Evolutionary conservation across 1,140 invertebrate species (phyloP).

Genomic region (Papilio helenus): DNA sequence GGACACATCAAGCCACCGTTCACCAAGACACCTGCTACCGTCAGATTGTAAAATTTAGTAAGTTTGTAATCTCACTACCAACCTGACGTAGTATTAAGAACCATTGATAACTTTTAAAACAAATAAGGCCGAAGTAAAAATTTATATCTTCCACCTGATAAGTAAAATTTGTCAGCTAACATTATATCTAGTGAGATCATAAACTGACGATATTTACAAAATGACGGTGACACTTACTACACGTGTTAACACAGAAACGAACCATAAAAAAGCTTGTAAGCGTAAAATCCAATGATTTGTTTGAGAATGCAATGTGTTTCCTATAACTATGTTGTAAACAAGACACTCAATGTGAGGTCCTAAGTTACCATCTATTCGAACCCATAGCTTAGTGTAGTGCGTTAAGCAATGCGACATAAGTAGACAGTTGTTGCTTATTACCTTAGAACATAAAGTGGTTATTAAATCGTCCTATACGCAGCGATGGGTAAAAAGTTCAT

Average conservation of each 20-base stretch:
- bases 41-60: background rate
- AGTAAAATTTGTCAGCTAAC: background rate
- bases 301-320: slow-evolving; percentile 17
- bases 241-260: slow-evolving; percentile 5
- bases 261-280: slow-evolving; percentile 28
- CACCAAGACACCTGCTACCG: background rate
- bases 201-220: background rate
- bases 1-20: background rate
- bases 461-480: slow-evolving; percentile 87
- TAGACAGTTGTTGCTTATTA: slow-evolving; percentile 77
- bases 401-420: slow-evolving; percentile 54
- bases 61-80: background rate
- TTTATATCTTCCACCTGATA: no score
- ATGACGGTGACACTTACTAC: background rate
- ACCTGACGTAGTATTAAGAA: background rate
- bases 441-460: slow-evolving; percentile 88
- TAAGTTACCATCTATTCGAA: slow-evolving; percentile 6
- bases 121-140: no score
- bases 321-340: background rate
- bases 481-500: slow-evolving; percentile 78
- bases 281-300: background rate
- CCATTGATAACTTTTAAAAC: no score
- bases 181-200: background rate
- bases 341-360: background rate
- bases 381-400: slow-evolving; percentile 47